phyloP scores from a whole-genome alignment of 2,113 vertebrate genomes.

The Kryptolebias marmoratus region DNA sequence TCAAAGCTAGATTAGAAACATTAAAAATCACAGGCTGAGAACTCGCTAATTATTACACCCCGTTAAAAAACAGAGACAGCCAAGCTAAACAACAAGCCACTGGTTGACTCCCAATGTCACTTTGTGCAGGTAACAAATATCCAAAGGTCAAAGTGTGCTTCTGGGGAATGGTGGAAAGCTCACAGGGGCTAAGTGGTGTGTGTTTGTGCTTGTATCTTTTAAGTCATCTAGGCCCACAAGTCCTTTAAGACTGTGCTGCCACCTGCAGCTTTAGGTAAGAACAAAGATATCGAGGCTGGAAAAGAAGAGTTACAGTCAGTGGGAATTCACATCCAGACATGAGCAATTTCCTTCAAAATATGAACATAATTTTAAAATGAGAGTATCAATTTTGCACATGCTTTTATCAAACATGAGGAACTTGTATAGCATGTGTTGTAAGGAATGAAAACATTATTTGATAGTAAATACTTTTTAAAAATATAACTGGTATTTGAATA shows the following conservation, averaged over 20 bases:
- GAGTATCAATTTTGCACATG: not conserved
- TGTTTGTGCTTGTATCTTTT: conserved; percentile 58
- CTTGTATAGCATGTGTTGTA: not conserved
- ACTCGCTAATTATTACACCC: conserved; percentile 82
- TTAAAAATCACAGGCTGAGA: conserved; percentile 66
- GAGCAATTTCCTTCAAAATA: conserved; percentile 25
- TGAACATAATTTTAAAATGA: conserved; percentile 6
- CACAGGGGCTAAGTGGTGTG: conserved; percentile 68
- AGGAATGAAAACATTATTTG: not conserved
- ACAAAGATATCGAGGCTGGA: conserved; percentile 56
- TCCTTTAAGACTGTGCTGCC: conserved; percentile 79
- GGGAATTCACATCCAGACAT: conserved; percentile 20
- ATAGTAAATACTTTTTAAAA: conserved; percentile 1
- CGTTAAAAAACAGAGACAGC: conserved; percentile 73
- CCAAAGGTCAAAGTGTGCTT: conserved; percentile 83
- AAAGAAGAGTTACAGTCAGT: not conserved
- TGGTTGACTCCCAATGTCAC: conserved; percentile 80
- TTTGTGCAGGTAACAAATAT: conserved; percentile 82
- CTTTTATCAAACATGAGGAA: not conserved
- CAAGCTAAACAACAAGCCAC: conserved; percentile 69
- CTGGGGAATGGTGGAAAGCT: conserved; percentile 66
- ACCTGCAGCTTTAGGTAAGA: conserved; percentile 77
- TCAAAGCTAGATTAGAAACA: conserved; percentile 76
- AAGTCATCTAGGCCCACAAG: conserved; percentile 60
- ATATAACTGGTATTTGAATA: not conserved